Conservation (phyloP, 2,113 vertebrate species). For the Melospiza georgiana region DNA sequence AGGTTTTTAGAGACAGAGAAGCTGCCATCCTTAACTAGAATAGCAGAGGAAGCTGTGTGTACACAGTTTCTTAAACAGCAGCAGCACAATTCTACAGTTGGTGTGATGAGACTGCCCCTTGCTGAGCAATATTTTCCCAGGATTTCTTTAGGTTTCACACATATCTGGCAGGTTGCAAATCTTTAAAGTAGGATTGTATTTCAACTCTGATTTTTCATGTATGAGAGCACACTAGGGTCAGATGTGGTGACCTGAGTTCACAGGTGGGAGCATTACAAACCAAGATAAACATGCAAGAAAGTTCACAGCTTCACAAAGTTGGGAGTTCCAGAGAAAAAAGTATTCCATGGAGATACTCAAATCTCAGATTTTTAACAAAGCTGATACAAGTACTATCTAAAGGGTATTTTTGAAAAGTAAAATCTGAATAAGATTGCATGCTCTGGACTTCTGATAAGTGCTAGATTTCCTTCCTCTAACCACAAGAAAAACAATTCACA, state of each 20-base stretch:
- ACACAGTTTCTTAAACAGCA: neutral
- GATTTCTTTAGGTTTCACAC: neutral
- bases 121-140: neutral
- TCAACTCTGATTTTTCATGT: neutral
- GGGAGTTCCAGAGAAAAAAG: neutral
- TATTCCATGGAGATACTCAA: neutral
- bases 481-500: neutral
- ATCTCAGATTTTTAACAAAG: neutral
- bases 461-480: neutral
- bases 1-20: neutral
- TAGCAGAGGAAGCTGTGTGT: neutral
- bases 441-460: neutral
- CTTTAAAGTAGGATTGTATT: neutral
- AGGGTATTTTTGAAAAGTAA: neutral
- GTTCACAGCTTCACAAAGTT: neutral
- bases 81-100: neutral
- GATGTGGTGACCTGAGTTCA: neutral
- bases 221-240: neutral
- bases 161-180: neutral
- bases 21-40: neutral
- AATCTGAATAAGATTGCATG: neutral
- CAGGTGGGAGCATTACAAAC: neutral
- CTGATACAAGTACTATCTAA: neutral
- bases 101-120: conserved; percentile 51
- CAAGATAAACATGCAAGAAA: neutral